These are phyloP conservation scores for Stigmatopora nigra DNA, from an alignment of 2,113 vertebrate genomes.

Conservation along the genomic window DNA sequence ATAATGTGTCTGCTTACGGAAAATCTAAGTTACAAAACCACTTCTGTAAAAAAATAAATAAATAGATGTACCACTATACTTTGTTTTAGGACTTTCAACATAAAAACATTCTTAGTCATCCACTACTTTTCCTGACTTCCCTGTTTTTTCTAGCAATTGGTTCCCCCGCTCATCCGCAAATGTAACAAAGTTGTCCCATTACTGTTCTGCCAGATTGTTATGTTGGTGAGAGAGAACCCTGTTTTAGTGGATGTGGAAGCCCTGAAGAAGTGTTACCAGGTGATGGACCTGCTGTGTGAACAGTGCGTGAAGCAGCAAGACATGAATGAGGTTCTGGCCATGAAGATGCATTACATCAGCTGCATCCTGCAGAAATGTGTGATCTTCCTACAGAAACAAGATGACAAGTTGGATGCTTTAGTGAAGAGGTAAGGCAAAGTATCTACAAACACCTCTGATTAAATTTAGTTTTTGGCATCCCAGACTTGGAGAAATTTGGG, in stretches of 20 bases:
- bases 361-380: constrained; percentile 81
- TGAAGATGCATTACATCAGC: constrained; percentile 95
- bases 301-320: constrained; percentile 91
- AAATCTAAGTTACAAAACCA: no score
- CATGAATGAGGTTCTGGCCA: constrained; percentile 90
- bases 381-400: constrained; percentile 76
- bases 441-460: neutral
- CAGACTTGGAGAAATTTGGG: neutral
- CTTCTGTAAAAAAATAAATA: no score
- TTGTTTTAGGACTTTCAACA: no score
- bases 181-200: no score
- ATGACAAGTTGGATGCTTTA: constrained; percentile 78
- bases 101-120: no score
- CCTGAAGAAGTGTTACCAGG: constrained; percentile 79
- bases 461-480: neutral
- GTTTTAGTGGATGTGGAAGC: constrained; percentile 75
- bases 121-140: no score
- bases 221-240: constrained; percentile 84
- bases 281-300: constrained; percentile 89
- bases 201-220: constrained; percentile 68
- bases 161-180: no score
- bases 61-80: no score
- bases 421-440: constrained; percentile 73
- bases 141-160: no score
- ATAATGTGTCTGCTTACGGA: no score